Percentiles rank a stretch among this genome's conserved stretches.
Evolutionary conservation across 2,888 invertebrate genomes (phyloP).

Genomic region (Chrysolina haemoptera): DNA sequence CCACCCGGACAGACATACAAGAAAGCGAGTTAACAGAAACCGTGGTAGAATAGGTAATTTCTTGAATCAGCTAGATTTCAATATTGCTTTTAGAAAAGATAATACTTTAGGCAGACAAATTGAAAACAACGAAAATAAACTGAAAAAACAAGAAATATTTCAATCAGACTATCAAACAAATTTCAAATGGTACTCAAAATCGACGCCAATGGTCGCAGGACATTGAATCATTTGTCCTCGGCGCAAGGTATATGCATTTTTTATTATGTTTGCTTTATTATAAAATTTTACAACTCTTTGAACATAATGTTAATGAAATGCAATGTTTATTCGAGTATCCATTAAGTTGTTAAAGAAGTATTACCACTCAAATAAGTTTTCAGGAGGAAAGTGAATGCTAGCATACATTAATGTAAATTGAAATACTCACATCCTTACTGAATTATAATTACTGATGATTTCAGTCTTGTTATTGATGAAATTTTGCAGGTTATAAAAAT

Average conservation of each 20-base stretch:
- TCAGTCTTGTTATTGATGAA: too few species aligned
- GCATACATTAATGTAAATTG: not conserved
- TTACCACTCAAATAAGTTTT: conserved; percentile 14
- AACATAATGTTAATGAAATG: conserved; percentile 18
- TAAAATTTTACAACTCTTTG: conserved; percentile 35
- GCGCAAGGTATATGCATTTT: conserved; percentile 27
- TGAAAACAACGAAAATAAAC: too few species aligned
- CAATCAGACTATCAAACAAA: not conserved
- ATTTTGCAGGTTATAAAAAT: too few species aligned
- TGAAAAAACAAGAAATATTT: not conserved
- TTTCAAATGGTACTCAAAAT: not conserved
- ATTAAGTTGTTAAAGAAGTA: conserved; percentile 23
- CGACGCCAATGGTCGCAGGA: not conserved
- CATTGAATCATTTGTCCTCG: conserved; percentile 7
- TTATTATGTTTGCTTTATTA: conserved; percentile 25
- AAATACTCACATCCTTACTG: not conserved
- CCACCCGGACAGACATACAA: too few species aligned
- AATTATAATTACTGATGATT: too few species aligned
- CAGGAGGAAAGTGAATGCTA: not conserved
- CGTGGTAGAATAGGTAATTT: too few species aligned
- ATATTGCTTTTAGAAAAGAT: too few species aligned
- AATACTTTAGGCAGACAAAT: too few species aligned
- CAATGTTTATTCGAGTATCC: conserved; percentile 24
- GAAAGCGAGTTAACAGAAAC: too few species aligned
- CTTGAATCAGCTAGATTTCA: too few species aligned